A percentile compares a stretch with the other conserved stretches of the same genome.
Conservation (phyloP, 2,113 vertebrate genomes). For the Ameiurus melas region DNA sequence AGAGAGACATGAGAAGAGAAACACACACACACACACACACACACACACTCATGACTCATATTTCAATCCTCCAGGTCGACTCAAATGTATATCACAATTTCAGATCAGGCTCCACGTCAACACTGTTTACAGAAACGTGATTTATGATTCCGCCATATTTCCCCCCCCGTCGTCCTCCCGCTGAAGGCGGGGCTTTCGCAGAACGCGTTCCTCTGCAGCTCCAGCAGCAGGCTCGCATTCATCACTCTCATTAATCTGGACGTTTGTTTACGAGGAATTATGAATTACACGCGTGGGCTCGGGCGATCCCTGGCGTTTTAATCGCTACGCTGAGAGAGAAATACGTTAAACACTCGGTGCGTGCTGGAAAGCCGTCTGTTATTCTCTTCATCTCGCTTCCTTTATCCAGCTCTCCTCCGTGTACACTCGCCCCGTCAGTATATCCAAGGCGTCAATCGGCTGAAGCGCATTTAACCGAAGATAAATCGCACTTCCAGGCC, state of each 20-base stretch:
- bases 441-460: neutral
- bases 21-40: conserved; percentile 6
- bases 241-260: neutral
- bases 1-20: neutral
- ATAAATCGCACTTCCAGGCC: neutral
- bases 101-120: conserved; percentile 76
- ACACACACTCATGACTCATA: conserved; percentile 52
- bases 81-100: conserved; percentile 74
- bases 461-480: neutral
- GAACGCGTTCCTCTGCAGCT: neutral
- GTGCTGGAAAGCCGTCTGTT: neutral
- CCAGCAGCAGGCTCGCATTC: neutral
- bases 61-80: conserved; percentile 72
- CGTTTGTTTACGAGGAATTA: conserved; percentile 34
- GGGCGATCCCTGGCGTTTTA: conserved; percentile 18
- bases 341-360: neutral
- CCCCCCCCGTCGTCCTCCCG: conserved; percentile 51
- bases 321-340: conserved; percentile 20
- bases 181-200: neutral
- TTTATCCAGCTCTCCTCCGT: neutral
- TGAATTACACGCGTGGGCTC: conserved; percentile 22
- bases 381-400: neutral
- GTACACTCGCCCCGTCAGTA: neutral
- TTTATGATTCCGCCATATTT: conserved; percentile 68
- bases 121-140: conserved; percentile 78